Evolutionary conservation across 2,888 invertebrate genomes (phyloP).

Genomic region (Drosophila subsilvestris): DNA sequence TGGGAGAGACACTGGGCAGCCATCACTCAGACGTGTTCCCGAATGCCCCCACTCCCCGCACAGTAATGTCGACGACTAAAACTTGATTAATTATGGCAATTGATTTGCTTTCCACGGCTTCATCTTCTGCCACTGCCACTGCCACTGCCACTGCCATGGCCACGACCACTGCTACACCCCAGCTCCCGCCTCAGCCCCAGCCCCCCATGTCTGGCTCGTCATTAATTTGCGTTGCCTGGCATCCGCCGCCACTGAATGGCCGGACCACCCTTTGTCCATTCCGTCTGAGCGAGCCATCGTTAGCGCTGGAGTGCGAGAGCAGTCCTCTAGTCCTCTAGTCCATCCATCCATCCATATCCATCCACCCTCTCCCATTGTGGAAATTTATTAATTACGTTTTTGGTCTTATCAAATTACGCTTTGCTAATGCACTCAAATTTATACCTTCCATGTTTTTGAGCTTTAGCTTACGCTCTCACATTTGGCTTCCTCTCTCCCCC

Average conservation of each 20-base stretch:
- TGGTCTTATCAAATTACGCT: constrained; percentile 83
- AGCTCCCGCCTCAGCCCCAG: no score
- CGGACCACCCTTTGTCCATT: background rate
- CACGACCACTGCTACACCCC: background rate
- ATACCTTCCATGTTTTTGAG: constrained; percentile 75
- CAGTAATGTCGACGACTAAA: constrained; percentile 48
- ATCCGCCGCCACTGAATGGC: background rate
- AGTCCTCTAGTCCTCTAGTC: background rate
- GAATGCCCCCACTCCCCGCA: constrained; percentile 4
- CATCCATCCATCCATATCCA: background rate
- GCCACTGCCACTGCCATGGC: background rate
- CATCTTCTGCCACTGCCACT: constrained; percentile 42
- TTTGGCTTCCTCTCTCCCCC: constrained; percentile 29
- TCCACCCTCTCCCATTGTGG: constrained; percentile 56
- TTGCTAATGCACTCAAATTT: constrained; percentile 82
- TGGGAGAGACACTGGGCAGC: constrained; percentile 31
- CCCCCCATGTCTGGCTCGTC: constrained; percentile 23
- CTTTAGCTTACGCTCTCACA: constrained; percentile 46
- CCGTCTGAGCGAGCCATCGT: background rate
- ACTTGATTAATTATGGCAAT: constrained; percentile 79
- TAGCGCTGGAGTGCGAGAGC: constrained; percentile 2
- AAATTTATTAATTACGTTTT: constrained; percentile 83
- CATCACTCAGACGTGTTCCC: constrained; percentile 72
- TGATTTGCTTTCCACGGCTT: constrained; percentile 80
- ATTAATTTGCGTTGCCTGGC: constrained; percentile 68